A percentile compares a stretch with the other conserved stretches of the same genome.
These are phyloP conservation scores for Tetranychus cinnabarinus DNA, from an alignment of 1,140 invertebrate species.

Conservation along the genomic window DNA sequence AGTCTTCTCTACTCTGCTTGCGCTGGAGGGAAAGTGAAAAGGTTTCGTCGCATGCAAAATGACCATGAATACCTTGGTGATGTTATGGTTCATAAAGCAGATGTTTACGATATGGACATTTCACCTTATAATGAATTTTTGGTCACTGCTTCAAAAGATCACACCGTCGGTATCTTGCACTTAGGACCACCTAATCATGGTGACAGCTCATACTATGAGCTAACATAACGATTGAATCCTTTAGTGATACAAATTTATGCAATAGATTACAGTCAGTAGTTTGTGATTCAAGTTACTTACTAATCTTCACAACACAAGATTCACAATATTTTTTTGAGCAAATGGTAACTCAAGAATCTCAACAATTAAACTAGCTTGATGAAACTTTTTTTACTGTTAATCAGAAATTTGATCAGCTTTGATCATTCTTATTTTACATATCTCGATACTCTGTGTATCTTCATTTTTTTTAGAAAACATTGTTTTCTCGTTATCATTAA, in stretches of 20 bases:
- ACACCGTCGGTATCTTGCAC: conserved; percentile 26
- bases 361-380: too few species aligned
- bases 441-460: too few species aligned
- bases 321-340: too few species aligned
- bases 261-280: too few species aligned
- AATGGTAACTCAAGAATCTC: too few species aligned
- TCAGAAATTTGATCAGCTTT: too few species aligned
- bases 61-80: conserved; percentile 27
- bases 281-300: too few species aligned
- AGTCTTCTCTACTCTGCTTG: conserved; percentile 26
- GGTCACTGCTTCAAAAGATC: conserved; percentile 28
- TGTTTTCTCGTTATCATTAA: too few species aligned
- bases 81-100: conserved; percentile 25
- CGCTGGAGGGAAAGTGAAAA: conserved; percentile 23
- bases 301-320: too few species aligned
- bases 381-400: too few species aligned
- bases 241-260: neutral
- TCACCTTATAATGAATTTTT: conserved; percentile 31
- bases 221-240: conserved; percentile 18
- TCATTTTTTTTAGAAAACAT: too few species aligned
- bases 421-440: too few species aligned
- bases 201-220: conserved; percentile 27
- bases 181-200: conserved; percentile 29
- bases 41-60: conserved; percentile 26
- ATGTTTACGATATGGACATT: conserved; percentile 29